phyloP scores from a whole-genome alignment of 2,888 invertebrate species.

The Drosophila borborema region DNA sequence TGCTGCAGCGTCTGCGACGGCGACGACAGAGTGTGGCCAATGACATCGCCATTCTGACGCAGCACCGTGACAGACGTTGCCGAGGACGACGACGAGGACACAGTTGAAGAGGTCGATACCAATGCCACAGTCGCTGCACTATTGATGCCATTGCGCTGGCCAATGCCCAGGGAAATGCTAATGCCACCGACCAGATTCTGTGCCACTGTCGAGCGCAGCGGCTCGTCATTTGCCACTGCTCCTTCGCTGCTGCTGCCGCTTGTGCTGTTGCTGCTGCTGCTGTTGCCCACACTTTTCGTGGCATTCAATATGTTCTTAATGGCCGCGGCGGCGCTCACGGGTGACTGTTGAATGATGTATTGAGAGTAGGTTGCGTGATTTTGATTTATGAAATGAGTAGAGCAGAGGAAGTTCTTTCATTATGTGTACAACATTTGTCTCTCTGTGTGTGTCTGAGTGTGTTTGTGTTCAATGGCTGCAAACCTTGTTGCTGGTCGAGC shows the following conservation, averaged over 20 bases:
- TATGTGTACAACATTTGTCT: conserved; percentile 46
- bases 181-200: conserved; percentile 81
- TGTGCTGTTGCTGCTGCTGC: conserved; percentile 52
- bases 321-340: conserved; percentile 82
- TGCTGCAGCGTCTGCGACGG: conserved; percentile 83
- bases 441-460: conserved; percentile 17
- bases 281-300: conserved; percentile 80
- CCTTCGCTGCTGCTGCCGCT: conserved; percentile 20
- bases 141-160: conserved; percentile 62
- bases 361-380: conserved; percentile 49
- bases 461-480: conserved; percentile 61
- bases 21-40: conserved; percentile 64
- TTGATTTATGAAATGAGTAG: conserved; percentile 72
- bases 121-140: conserved; percentile 35
- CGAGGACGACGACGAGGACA: conserved; percentile 28
- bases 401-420: conserved; percentile 64
- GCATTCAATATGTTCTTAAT: conserved; percentile 83
- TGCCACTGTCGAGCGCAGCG: conserved; percentile 65
- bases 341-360: conserved; percentile 69
- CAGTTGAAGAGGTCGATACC: conserved; percentile 25
- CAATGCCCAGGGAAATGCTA: conserved; percentile 81
- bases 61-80: conserved; percentile 15
- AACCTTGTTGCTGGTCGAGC: conserved; percentile 80
- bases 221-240: conserved; percentile 33
- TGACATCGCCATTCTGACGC: conserved; percentile 65